A percentile compares a stretch with the other conserved stretches of the same genome.
phyloP scores from a whole-genome alignment of 1,140 invertebrate genomes.

The Formica exsecta region DNA sequence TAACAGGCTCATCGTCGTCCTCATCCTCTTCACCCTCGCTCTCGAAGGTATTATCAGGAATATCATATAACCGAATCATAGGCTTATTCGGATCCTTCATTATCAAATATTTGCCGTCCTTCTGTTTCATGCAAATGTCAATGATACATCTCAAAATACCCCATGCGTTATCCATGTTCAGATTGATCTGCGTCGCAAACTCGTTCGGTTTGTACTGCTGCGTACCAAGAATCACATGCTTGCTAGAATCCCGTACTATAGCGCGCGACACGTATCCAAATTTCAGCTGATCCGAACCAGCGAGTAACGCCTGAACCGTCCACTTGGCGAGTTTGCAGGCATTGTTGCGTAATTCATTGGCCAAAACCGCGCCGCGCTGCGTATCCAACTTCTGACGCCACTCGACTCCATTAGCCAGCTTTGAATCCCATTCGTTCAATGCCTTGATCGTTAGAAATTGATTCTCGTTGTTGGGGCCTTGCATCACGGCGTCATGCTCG shows the following conservation, averaged over 20 bases:
- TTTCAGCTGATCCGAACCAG: constrained; percentile 99
- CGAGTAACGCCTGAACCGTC: constrained; percentile 98
- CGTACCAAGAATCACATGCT: constrained; percentile 98
- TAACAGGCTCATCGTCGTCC: constrained; percentile 91
- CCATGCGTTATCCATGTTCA: constrained; percentile 99
- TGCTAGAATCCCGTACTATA: constrained; percentile 96
- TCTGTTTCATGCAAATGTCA: constrained; percentile 99
- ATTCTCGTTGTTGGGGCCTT: constrained; percentile 95
- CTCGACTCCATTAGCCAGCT: constrained; percentile 97
- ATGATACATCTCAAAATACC: constrained; percentile 99
- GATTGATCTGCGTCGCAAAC: constrained; percentile 99
- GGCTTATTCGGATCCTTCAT: constrained; percentile 99
- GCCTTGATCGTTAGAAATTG: constrained; percentile 99
- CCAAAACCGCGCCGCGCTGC: constrained; percentile 98
- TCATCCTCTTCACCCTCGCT: constrained; percentile 98
- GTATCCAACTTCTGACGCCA: constrained; percentile 99
- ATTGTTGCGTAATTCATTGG: constrained; percentile 99
- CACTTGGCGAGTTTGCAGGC: constrained; percentile 99
- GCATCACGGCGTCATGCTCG: constrained; percentile 98
- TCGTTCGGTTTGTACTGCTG: constrained; percentile 99
- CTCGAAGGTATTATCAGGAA: constrained; percentile 99
- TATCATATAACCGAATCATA: constrained; percentile 98
- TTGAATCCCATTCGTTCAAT: constrained; percentile 99
- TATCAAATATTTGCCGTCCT: constrained; percentile 98
- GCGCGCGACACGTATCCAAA: constrained; percentile 99